These are phyloP conservation scores for Troglohyphantes excavatus DNA, from an alignment of 2,888 invertebrate genomes.

Conservation along the genomic window DNA sequence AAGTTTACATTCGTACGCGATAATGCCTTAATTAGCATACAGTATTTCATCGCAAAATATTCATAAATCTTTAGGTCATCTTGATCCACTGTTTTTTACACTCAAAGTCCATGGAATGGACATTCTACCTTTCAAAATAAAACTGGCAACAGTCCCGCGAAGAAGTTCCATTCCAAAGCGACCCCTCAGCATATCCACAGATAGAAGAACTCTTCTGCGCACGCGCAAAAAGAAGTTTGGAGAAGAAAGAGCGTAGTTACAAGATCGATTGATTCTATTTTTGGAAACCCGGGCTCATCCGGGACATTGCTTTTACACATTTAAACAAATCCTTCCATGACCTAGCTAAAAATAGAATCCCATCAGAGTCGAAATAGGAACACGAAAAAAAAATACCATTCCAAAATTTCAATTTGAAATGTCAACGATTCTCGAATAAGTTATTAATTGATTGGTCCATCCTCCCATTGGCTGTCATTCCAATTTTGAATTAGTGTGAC, in stretches of 20 bases:
- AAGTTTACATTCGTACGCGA: too few species aligned
- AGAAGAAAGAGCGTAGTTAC: slow-evolving; percentile 61
- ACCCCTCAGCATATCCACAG: slow-evolving; percentile 1
- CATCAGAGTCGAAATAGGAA: slow-evolving; percentile 6
- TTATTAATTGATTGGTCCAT: slow-evolving; percentile 38
- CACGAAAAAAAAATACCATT: slow-evolving; percentile 6
- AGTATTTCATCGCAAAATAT: too few species aligned
- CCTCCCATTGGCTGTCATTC: slow-evolving; percentile 12
- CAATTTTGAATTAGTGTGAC: slow-evolving; percentile 9
- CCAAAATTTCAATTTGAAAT: slow-evolving; percentile 13
- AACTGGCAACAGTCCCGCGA: neutral
- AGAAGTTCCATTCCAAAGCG: neutral
- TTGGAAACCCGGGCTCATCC: slow-evolving; percentile 67
- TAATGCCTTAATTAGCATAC: too few species aligned
- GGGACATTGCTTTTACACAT: slow-evolving; percentile 72
- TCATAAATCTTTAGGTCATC: too few species aligned
- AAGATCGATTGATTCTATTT: slow-evolving; percentile 76
- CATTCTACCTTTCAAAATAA: neutral
- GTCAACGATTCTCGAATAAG: neutral
- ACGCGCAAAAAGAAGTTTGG: slow-evolving; percentile 71
- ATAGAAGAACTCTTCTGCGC: slow-evolving; percentile 27
- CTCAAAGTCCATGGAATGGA: too few species aligned
- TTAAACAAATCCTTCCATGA: slow-evolving; percentile 58
- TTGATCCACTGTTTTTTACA: too few species aligned
- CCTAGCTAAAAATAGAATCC: slow-evolving; percentile 70